Conservation (phyloP, 2,797 vertebrate species). For the Vireo griseus region DNA sequence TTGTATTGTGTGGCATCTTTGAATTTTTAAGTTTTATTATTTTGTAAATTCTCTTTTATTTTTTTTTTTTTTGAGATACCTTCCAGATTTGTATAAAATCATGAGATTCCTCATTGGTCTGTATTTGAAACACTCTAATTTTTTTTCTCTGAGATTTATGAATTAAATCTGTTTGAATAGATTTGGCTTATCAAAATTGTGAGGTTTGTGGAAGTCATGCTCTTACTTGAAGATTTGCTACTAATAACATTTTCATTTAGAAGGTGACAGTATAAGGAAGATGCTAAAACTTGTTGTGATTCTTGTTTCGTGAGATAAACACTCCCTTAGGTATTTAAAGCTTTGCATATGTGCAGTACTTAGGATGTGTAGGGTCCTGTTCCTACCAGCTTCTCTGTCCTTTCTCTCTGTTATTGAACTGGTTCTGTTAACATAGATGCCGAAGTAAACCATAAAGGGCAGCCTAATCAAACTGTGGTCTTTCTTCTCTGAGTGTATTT, state of each 20-base stretch:
- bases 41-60: not conserved
- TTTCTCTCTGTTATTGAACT: not conserved
- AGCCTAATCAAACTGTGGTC: not conserved
- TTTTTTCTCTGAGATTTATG: not conserved
- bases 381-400: not conserved
- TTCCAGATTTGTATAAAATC: not conserved
- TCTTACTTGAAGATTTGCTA: conserved; percentile 12
- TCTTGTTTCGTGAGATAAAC: not conserved
- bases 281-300: conserved; percentile 4
- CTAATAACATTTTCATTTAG: not conserved
- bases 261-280: conserved; percentile 32
- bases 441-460: not conserved
- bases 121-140: not conserved
- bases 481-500: not conserved
- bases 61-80: not conserved
- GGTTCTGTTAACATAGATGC: not conserved
- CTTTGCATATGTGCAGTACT: not conserved
- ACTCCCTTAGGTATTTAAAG: not conserved
- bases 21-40: not conserved
- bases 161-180: not conserved
- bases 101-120: not conserved
- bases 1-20: not conserved
- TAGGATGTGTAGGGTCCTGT: not conserved
- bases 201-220: not conserved
- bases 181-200: not conserved